These are phyloP conservation scores for Dynastes maya DNA, from an alignment of 2,888 invertebrate species.

Conservation along the genomic window DNA sequence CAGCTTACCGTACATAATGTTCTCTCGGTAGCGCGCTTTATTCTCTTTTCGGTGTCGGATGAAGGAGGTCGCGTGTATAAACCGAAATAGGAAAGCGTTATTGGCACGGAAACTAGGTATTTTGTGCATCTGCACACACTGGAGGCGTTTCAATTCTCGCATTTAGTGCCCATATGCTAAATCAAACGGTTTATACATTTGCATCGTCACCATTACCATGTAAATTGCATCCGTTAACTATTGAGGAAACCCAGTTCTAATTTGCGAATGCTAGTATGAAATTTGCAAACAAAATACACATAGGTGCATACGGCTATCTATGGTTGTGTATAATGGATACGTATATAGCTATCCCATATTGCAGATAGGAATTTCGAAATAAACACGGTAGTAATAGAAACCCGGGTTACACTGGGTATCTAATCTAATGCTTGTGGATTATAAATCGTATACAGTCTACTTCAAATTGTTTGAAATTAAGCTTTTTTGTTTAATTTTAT, in stretches of 20 bases:
- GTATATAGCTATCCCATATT: neutral
- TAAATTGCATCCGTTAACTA: neutral
- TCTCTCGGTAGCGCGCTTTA: neutral
- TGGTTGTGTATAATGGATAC: neutral
- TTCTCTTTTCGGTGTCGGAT: neutral
- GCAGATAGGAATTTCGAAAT: no score
- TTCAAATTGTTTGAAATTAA: no score
- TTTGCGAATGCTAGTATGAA: neutral
- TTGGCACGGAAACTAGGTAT: no score
- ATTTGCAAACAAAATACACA: slow-evolving; percentile 1
- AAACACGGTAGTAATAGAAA: no score
- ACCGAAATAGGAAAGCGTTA: no score
- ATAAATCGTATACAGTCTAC: no score
- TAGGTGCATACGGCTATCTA: neutral
- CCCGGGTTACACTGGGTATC: no score
- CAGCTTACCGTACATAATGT: neutral
- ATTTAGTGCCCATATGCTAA: neutral
- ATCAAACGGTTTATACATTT: neutral
- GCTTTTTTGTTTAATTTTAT: no score
- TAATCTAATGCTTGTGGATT: no score
- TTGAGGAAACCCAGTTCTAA: neutral
- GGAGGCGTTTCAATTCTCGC: neutral
- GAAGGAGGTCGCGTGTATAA: no score
- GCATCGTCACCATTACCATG: neutral
- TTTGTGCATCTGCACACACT: neutral